These are phyloP conservation scores for Pogonocichla stellata DNA, from an alignment of 2,113 vertebrate genomes.

Conservation along the genomic window DNA sequence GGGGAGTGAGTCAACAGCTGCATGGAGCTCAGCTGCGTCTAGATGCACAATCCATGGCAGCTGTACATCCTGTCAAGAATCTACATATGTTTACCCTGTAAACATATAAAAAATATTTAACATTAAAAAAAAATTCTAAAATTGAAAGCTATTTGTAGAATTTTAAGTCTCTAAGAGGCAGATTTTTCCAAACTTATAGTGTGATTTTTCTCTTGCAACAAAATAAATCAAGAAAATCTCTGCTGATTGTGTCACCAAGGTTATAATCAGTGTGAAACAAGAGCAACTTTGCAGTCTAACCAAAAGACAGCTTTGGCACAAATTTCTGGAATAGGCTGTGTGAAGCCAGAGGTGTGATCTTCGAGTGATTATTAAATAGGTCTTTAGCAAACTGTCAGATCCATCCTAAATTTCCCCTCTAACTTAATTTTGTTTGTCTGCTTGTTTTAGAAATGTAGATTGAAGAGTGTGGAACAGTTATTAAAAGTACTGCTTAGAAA, in stretches of 20 bases:
- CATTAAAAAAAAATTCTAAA: background rate
- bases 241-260: background rate
- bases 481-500: constrained; percentile 1
- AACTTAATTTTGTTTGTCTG: background rate
- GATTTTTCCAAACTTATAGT: background rate
- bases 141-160: background rate
- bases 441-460: background rate
- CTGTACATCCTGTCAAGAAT: background rate
- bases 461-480: background rate
- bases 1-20: fast-evolving
- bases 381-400: background rate
- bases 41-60: fast-evolving
- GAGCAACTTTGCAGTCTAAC: background rate
- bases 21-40: background rate
- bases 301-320: background rate
- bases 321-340: background rate
- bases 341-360: background rate
- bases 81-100: background rate
- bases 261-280: background rate
- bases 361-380: background rate
- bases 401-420: background rate
- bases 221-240: background rate
- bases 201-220: background rate
- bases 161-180: background rate
- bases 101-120: background rate